Evolutionary conservation across 1,140 invertebrate genomes (phyloP), one percentile per base, ranked within the genome.

Genomic region (Mylabris phalerata): DNA sequence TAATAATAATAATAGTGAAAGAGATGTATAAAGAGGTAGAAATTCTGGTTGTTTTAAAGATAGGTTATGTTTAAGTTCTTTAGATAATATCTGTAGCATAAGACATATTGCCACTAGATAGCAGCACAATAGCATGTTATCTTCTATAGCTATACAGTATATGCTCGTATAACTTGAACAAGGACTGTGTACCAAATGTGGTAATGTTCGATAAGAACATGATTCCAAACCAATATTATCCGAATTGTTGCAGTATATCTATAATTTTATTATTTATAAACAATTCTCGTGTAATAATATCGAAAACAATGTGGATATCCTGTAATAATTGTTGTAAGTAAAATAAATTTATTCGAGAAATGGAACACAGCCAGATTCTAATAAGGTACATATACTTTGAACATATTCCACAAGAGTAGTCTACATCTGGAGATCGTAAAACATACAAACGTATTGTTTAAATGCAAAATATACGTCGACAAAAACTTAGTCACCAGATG

Each of bases 81-180:
- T 40, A 61, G 68, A 70, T 70, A 60, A 60, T 63, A 70, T 70
- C 68, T 63, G 47, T 26, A 47, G 52, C 59, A 59, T 66, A 70
- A 70, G 68, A 70, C 68, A 70, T 70, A 70, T 68, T 68, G 65
- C 68, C 68, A 63, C 57, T 57, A 70, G 68, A 70, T 70, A 68
- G 67, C 55, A 70, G 63, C 59, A 70, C 68, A 70, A 68, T 68
- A 63, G 67, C 67, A 65, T 70, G 64, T 63, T 67, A 66, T 67
- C 65, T 66, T 60, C 48, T 59, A 19, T 19, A 19, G 19, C 1
- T 19, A 55, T 59, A 63, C 65, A 10, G 61, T 65, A 71, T 67
- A 63, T 67, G 59, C 43, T 54, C 59, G 56, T 64, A 57, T 61
- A 61, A 61, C 62, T 59, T 50, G 27, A 48, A 55, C 43, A 9